These are phyloP conservation scores for Gryllus bimaculatus DNA, from an alignment of 1,140 invertebrate species.

Conservation along the genomic window DNA sequence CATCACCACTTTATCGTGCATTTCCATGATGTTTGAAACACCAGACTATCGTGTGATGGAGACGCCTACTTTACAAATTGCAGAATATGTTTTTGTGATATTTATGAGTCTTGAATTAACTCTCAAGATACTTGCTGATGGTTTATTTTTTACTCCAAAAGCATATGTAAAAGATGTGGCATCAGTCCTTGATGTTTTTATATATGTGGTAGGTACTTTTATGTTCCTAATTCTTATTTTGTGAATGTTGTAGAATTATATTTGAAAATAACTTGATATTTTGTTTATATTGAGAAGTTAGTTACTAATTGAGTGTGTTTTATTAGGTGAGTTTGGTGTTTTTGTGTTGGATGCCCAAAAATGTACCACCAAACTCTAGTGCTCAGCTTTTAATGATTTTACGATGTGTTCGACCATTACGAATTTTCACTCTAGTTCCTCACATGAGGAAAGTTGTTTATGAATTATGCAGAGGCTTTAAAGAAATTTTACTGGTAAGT, in stretches of 20 bases:
- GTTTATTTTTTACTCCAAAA: constrained; percentile 97
- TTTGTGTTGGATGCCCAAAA: constrained; percentile 89
- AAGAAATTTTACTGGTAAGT: constrained; percentile 90
- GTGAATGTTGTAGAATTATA: too few species aligned
- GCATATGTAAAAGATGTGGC: constrained; percentile 96
- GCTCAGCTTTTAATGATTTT: constrained; percentile 94
- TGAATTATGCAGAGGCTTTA: constrained; percentile 97
- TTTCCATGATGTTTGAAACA: constrained; percentile 99
- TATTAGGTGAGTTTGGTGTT: constrained; percentile 83
- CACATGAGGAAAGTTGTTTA: constrained; percentile 99
- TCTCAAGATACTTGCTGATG: constrained; percentile 94
- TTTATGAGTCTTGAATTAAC: constrained; percentile 95
- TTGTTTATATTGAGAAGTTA: too few species aligned
- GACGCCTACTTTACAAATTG: constrained; percentile 76
- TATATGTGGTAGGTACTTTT: constrained; percentile 71
- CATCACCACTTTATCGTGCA: constrained; percentile 91
- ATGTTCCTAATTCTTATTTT: background rate
- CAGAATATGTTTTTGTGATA: constrained; percentile 96
- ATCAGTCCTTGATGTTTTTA: constrained; percentile 93
- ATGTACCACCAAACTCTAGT: constrained; percentile 82
- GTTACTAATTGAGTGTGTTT: background rate
- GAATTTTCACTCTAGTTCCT: constrained; percentile 96
- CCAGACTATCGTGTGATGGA: constrained; percentile 81
- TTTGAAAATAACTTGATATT: too few species aligned
- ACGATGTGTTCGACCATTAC: constrained; percentile 85